These are phyloP conservation scores for Arge pagana DNA, from an alignment of 2,888 invertebrate genomes.

Conservation along the genomic window DNA sequence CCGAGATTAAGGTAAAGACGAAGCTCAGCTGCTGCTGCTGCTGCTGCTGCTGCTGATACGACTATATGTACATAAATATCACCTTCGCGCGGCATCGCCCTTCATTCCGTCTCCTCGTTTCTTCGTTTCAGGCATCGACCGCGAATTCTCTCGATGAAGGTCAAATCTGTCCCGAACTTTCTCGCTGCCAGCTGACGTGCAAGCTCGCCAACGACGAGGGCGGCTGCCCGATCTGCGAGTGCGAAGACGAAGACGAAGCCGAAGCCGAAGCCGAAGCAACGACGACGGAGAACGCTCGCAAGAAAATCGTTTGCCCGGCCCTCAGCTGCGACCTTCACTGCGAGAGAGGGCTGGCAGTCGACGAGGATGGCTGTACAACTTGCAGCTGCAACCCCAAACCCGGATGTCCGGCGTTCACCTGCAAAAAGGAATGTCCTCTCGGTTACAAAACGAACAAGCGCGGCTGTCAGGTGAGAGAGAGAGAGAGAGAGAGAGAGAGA, in stretches of 20 bases:
- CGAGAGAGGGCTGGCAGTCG: conserved; percentile 47
- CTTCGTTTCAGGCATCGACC: too few species aligned
- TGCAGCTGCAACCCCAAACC: conserved; percentile 46
- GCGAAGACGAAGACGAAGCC: conserved; percentile 31
- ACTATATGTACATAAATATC: too few species aligned
- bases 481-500: too few species aligned
- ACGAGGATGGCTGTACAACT: conserved; percentile 48
- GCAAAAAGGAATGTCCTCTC: conserved; percentile 47
- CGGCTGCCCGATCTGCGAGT: conserved; percentile 46
- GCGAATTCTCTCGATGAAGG: conserved; percentile 22
- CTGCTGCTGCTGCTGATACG: too few species aligned
- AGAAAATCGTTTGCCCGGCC: conserved; percentile 39
- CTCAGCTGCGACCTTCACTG: conserved; percentile 48
- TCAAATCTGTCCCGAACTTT: conserved; percentile 39
- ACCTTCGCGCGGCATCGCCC: too few species aligned
- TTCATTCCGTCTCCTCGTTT: too few species aligned
- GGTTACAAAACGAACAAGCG: conserved; percentile 49
- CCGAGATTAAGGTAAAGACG: conserved; percentile 30
- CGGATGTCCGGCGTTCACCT: conserved; percentile 41
- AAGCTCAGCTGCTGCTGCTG: too few species aligned
- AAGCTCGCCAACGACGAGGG: conserved; percentile 39
- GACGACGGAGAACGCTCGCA: conserved; percentile 4
- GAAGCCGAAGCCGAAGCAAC: conserved; percentile 29
- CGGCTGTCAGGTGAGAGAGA: conserved; percentile 46
- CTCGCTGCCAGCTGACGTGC: conserved; percentile 42